Conservation (phyloP, 1,140 invertebrate genomes). For the Batillaria attramentaria region DNA sequence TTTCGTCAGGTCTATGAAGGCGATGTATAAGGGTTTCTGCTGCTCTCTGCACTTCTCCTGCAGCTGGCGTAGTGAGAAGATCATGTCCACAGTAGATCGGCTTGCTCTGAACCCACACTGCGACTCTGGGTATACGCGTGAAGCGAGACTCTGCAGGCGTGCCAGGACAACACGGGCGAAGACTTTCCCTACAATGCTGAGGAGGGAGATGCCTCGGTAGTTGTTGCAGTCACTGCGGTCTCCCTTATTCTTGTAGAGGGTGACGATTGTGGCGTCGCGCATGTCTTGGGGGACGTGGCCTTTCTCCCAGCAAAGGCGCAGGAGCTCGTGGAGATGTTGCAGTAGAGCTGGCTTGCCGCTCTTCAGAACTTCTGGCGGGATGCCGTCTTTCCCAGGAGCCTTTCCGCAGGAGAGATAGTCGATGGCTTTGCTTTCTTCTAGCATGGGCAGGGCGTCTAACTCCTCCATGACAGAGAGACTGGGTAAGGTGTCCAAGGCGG, state of each 20-base stretch:
- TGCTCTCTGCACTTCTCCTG: neutral
- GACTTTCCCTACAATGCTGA: constrained; percentile 41
- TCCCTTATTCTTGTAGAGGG: constrained; percentile 48
- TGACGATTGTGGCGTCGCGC: constrained; percentile 37
- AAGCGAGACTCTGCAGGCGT: constrained; percentile 3
- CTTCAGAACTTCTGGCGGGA: constrained; percentile 23
- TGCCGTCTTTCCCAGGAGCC: neutral
- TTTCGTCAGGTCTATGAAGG: no score
- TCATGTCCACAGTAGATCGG: neutral
- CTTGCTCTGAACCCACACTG: neutral
- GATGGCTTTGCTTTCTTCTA: neutral
- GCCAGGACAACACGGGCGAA: constrained; percentile 28
- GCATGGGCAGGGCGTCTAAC: neutral
- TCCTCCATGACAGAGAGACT: constrained; percentile 1
- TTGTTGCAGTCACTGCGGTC: constrained; percentile 47
- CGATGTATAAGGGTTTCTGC: no score
- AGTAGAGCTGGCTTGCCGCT: neutral
- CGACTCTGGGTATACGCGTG: neutral
- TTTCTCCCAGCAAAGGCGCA: constrained; percentile 1
- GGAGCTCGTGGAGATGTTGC: neutral
- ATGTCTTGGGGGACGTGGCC: neutral
- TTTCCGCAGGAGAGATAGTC: constrained; percentile 9
- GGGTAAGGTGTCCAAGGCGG: constrained; percentile 24
- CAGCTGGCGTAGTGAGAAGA: neutral
- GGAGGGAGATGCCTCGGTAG: constrained; percentile 46